A percentile compares a stretch with the other conserved stretches of the same genome.
Evolutionary conservation across 2,888 invertebrate species (phyloP).

Genomic region (Laothoe populi): DNA sequence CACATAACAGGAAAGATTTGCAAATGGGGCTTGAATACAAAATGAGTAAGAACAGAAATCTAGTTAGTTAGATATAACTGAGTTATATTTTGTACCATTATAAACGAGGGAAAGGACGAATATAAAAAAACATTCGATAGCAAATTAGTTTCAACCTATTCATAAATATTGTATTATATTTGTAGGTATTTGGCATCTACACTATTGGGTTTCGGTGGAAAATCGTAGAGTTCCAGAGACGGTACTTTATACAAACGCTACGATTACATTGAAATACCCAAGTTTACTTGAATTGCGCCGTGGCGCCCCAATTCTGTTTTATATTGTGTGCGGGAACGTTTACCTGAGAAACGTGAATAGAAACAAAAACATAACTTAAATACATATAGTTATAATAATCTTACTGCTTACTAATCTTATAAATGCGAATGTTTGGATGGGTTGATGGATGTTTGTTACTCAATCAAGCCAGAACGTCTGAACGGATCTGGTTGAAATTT

Average conservation of each 20-base stretch:
- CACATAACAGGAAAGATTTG: conserved; percentile 20
- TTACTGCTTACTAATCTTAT: too few relatives aligned
- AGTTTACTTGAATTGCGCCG: conserved; percentile 57
- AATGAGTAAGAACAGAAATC: conserved; percentile 15
- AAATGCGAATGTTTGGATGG: too few relatives aligned
- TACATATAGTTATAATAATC: background rate
- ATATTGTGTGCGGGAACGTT: conserved; percentile 37
- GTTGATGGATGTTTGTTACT: too few relatives aligned
- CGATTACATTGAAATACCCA: conserved; percentile 50
- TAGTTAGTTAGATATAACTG: conserved; percentile 1
- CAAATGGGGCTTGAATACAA: conserved; percentile 14
- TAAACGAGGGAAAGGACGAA: background rate
- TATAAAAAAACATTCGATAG: background rate
- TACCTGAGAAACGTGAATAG: conserved; percentile 13
- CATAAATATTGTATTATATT: background rate
- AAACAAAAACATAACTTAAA: background rate
- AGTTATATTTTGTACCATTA: conserved; percentile 13
- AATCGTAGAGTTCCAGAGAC: conserved; percentile 33
- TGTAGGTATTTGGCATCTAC: background rate
- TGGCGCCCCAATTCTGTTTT: conserved; percentile 52
- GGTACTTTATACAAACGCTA: conserved; percentile 46
- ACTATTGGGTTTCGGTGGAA: conserved; percentile 5
- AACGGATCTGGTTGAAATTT: too few relatives aligned
- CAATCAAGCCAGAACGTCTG: too few relatives aligned
- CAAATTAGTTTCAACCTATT: background rate